Conservation (phyloP, 2,797 vertebrate genomes). For the Pseudochirops corinnae region DNA sequence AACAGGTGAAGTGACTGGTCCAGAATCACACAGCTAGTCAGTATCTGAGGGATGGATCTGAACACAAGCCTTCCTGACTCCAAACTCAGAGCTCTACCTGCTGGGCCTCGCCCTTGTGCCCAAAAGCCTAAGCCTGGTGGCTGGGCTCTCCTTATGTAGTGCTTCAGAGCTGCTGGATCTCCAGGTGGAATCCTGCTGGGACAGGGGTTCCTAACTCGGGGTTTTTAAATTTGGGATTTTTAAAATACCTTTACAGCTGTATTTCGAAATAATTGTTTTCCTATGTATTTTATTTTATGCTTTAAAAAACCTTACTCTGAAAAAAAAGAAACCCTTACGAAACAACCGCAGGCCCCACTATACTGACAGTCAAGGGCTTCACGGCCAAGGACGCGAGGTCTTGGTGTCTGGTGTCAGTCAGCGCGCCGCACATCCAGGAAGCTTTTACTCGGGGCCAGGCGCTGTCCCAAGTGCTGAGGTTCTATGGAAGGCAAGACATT, state of each 20-base stretch:
- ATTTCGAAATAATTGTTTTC: neutral
- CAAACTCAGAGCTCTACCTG: no score
- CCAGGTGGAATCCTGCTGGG: neutral
- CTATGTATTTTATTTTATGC: neutral
- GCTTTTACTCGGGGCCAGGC: neutral
- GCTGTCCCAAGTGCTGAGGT: neutral
- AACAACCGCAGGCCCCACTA: neutral
- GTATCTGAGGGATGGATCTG: neutral
- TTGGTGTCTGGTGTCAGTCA: neutral
- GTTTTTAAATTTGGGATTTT: neutral
- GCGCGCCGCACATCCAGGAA: rapidly evolving
- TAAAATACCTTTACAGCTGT: neutral
- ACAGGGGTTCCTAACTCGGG: neutral
- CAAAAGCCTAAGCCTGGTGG: neutral
- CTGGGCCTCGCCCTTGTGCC: neutral
- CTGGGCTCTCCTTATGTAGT: neutral
- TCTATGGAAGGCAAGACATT: neutral
- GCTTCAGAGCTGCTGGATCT: neutral
- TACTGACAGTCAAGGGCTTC: neutral
- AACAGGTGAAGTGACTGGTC: neutral
- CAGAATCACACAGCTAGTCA: neutral
- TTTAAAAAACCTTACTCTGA: neutral
- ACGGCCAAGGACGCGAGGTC: neutral
- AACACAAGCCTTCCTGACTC: neutral
- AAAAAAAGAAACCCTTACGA: no score